Conservation (phyloP, 2,888 invertebrate species). For the Tetranychus piercei region DNA sequence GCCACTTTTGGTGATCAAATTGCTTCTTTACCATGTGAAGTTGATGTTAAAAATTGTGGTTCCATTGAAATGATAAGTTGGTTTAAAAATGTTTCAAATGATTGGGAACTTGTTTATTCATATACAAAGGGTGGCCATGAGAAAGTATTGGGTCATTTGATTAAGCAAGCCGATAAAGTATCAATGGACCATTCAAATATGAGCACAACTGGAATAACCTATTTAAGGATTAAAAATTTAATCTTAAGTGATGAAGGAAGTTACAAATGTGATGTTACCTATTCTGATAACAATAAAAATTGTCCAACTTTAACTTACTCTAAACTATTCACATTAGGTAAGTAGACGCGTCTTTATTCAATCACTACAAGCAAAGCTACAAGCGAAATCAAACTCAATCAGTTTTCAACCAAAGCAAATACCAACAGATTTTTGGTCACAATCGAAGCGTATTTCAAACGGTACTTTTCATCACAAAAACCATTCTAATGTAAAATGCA, state of each 20-base stretch:
- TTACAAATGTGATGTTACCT: conserved; percentile 49
- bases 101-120: conserved; percentile 27
- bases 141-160: conserved; percentile 17
- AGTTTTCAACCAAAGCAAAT: neutral
- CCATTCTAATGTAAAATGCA: no score
- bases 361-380: neutral
- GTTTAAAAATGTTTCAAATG: conserved; percentile 30
- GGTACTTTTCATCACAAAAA: no score
- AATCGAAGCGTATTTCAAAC: no score
- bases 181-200: conserved; percentile 13
- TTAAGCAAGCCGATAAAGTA: conserved; percentile 10
- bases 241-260: conserved; percentile 42
- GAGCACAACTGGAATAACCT: conserved; percentile 14
- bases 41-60: conserved; percentile 49
- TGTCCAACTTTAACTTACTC: conserved; percentile 27
- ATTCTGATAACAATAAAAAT: conserved; percentile 12
- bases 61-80: conserved; percentile 65
- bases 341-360: neutral
- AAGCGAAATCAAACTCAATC: neutral
- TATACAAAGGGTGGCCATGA: conserved; percentile 17
- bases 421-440: no score
- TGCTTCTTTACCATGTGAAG: conserved; percentile 46
- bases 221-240: conserved; percentile 17
- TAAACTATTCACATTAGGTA: conserved; percentile 20
- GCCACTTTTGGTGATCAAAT: conserved; percentile 16